phyloP scores from a whole-genome alignment of 2,113 vertebrate genomes.

The Mus pahari region DNA sequence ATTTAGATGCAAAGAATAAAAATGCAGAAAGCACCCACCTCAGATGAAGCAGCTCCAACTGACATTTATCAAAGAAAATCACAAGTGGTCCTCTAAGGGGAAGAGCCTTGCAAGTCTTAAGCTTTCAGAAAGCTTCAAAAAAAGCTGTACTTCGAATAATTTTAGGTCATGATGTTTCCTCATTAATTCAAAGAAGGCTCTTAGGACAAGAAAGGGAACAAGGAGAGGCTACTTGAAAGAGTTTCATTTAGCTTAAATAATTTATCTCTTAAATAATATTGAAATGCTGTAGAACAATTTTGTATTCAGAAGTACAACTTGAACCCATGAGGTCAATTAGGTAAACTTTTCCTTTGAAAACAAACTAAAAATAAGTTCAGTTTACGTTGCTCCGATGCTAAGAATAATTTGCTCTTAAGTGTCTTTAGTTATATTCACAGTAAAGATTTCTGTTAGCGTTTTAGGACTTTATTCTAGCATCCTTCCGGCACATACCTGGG shows the following conservation, averaged over 20 bases:
- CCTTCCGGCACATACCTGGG: neutral
- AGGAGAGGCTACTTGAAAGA: slow-evolving; percentile 44
- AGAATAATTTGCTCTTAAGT: neutral
- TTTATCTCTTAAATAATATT: neutral
- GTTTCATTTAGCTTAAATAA: neutral
- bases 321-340: slow-evolving; percentile 24
- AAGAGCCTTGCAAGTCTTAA: neutral
- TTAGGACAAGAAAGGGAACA: slow-evolving; percentile 38
- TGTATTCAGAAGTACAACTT: slow-evolving; percentile 34
- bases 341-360: slow-evolving; percentile 60
- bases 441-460: slow-evolving; percentile 26
- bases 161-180: neutral
- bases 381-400: neutral
- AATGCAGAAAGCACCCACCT: neutral
- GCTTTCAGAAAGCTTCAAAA: neutral
- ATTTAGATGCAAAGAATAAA: neutral
- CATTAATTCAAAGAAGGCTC: slow-evolving; percentile 38
- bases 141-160: neutral
- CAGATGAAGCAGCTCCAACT: slow-evolving; percentile 12
- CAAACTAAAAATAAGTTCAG: neutral
- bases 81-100: neutral
- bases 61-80: neutral
- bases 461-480: neutral
- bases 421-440: neutral
- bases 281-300: neutral